These are phyloP conservation scores for Parnassius smintheus DNA, from an alignment of 2,888 invertebrate genomes.

Conservation along the genomic window DNA sequence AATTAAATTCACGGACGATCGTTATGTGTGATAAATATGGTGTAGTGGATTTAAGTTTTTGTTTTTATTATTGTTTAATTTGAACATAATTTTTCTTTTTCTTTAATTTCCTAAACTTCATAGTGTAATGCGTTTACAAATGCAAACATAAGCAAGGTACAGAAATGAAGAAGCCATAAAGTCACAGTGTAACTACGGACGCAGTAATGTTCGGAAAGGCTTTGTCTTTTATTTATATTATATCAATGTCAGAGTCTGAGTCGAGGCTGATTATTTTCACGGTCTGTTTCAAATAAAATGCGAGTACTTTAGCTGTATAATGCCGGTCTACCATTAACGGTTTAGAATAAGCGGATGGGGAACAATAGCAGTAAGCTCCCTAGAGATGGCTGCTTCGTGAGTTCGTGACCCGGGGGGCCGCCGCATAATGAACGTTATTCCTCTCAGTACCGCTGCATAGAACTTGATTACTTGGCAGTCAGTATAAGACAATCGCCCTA, in stretches of 20 bases:
- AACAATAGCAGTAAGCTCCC: conserved; percentile 60
- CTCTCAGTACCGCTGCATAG: conserved; percentile 49
- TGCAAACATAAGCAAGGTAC: neutral
- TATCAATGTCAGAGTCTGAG: conserved; percentile 19
- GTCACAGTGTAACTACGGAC: conserved; percentile 1
- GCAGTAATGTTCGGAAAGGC: conserved; percentile 11
- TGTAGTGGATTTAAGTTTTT: too few relatives aligned
- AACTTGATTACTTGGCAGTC: conserved; percentile 47
- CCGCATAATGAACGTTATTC: conserved; percentile 50
- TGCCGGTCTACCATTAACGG: conserved; percentile 28
- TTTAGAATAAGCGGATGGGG: conserved; percentile 44
- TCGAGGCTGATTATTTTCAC: conserved; percentile 12
- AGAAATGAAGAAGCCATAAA: conserved; percentile 20
- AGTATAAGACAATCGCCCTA: conserved; percentile 29
- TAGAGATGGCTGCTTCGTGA: conserved; percentile 47
- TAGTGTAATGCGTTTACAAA: too few relatives aligned
- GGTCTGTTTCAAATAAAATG: conserved; percentile 20
- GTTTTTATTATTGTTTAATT: too few relatives aligned
- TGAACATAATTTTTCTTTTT: too few relatives aligned
- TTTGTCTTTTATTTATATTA: conserved; percentile 24
- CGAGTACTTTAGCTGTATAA: conserved; percentile 16
- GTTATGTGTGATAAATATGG: too few relatives aligned
- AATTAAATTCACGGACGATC: too few relatives aligned
- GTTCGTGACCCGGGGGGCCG: conserved; percentile 44
- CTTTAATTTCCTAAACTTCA: too few relatives aligned